Conservation (phyloP, 2,113 vertebrate species). For the Apteryx owenii region DNA sequence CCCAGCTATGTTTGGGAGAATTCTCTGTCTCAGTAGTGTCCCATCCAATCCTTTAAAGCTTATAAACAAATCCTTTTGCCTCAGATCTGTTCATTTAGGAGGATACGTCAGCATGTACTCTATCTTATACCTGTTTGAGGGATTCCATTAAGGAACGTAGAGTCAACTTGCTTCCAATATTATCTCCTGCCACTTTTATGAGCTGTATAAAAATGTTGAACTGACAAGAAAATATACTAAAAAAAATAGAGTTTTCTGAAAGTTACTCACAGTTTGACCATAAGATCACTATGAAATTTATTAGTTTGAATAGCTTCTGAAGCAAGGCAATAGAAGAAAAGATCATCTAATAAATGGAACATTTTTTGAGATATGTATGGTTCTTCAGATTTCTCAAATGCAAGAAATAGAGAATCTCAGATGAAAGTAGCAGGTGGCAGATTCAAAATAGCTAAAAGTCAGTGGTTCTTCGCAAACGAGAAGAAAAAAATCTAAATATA, state of each 20-base stretch:
- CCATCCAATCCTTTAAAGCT: slow-evolving; percentile 2
- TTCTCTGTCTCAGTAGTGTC: neutral
- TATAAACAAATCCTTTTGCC: slow-evolving; percentile 2
- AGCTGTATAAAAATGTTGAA: neutral
- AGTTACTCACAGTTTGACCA: neutral
- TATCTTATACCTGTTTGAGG: neutral
- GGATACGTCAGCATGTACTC: neutral
- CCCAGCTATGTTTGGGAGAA: neutral
- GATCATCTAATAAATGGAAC: neutral
- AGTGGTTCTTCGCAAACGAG: neutral
- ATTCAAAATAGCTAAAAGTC: neutral
- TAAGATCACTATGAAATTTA: neutral
- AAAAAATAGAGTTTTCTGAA: neutral
- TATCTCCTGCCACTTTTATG: neutral
- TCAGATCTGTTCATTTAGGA: neutral
- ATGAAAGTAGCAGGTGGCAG: neutral
- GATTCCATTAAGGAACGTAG: neutral
- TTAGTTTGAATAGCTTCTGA: neutral
- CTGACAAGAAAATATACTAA: neutral
- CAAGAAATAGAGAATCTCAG: neutral
- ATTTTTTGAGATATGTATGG: neutral
- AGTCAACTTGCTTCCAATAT: neutral
- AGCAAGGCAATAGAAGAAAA: neutral
- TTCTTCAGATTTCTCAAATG: neutral
- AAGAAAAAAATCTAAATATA: neutral